Evolutionary conservation across 2,888 invertebrate genomes (phyloP).

Genomic region (Microctonus brassicae): DNA sequence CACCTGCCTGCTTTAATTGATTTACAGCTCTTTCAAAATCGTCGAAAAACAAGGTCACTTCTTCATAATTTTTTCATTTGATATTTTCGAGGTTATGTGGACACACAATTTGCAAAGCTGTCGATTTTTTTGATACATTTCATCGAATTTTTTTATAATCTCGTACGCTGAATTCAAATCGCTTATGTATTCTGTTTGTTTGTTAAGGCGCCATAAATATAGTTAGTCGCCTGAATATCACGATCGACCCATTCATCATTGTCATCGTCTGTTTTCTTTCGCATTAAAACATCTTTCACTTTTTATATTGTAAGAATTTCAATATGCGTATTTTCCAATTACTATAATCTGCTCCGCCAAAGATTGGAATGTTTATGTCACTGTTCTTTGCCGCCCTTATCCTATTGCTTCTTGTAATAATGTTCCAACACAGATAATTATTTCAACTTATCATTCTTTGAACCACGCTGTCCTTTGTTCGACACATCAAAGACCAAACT

Average conservation of each 20-base stretch:
- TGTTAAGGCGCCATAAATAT: slow-evolving; percentile 41
- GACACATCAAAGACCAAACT: too few relatives aligned
- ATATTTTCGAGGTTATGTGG: slow-evolving; percentile 40
- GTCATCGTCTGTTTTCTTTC: slow-evolving; percentile 16
- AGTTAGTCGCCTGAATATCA: slow-evolving; percentile 41
- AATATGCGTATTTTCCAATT: slow-evolving; percentile 41
- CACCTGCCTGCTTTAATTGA: slow-evolving; percentile 48
- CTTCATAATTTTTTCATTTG: slow-evolving; percentile 40
- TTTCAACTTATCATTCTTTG: too few relatives aligned
- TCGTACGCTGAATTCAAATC: slow-evolving; percentile 38
- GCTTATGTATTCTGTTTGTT: slow-evolving; percentile 46
- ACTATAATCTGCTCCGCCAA: slow-evolving; percentile 36
- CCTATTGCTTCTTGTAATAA: too few relatives aligned
- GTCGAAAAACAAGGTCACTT: slow-evolving; percentile 42
- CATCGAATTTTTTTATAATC: slow-evolving; percentile 46
- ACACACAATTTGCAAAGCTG: slow-evolving; percentile 43
- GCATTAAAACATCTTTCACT: slow-evolving; percentile 35
- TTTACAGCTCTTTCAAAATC: slow-evolving; percentile 49
- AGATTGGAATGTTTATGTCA: slow-evolving; percentile 21
- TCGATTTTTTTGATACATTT: slow-evolving; percentile 46
- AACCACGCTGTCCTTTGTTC: too few relatives aligned
- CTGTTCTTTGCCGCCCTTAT: background rate
- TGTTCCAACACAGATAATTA: too few relatives aligned
- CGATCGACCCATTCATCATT: slow-evolving; percentile 33
- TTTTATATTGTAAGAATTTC: slow-evolving; percentile 40